A percentile compares a stretch with the other conserved stretches of the same genome.
These are phyloP conservation scores for Meiosimyza decipiens DNA, from an alignment of 2,888 invertebrate genomes.

Conservation along the genomic window DNA sequence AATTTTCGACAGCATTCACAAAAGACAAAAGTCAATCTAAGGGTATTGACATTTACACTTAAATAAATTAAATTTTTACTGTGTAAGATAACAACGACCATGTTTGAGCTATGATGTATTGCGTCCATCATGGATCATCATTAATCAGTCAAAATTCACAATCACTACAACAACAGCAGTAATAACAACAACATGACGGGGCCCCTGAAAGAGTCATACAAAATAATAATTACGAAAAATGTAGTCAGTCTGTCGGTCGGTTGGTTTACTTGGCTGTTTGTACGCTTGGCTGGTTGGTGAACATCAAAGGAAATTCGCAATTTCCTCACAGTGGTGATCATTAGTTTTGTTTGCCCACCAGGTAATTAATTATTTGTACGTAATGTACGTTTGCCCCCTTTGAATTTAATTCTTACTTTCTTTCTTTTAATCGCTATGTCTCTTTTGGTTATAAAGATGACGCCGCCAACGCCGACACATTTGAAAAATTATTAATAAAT, in stretches of 20 bases:
- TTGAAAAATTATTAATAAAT: constrained; percentile 28
- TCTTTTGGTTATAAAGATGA: not conserved
- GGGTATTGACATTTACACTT: no score
- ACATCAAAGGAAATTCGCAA: constrained; percentile 22
- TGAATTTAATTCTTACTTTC: constrained; percentile 7
- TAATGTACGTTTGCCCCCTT: not conserved
- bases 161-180: not conserved
- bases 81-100: no score
- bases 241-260: no score
- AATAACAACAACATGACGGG: not conserved
- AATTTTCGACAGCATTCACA: no score
- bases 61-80: no score
- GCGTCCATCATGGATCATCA: constrained; percentile 31
- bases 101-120: not conserved
- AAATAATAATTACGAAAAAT: constrained; percentile 5
- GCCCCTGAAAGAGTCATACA: constrained; percentile 4
- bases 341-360: constrained; percentile 44
- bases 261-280: not conserved
- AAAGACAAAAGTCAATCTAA: no score
- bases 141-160: constrained; percentile 22
- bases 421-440: not conserved
- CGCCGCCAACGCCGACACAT: not conserved
- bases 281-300: not conserved
- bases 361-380: constrained; percentile 57
- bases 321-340: constrained; percentile 35